phyloP scores from a whole-genome alignment of 2,888 invertebrate species.

The Toxonevra muliebris region DNA sequence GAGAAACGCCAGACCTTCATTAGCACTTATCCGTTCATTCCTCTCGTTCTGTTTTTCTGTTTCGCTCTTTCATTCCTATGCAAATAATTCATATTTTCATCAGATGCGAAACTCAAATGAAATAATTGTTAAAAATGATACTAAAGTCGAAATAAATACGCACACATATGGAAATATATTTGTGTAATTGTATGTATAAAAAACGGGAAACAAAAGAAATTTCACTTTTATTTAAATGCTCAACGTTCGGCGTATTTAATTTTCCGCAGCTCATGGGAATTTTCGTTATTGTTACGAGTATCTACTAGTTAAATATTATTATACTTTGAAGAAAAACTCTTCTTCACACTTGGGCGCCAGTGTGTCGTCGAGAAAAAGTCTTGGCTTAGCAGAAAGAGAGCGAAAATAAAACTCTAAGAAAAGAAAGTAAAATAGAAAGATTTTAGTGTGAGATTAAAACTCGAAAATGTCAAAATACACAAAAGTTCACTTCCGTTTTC shows the following conservation, averaged over 20 bases:
- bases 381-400: slow-evolving; percentile 5
- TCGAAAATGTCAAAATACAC: slow-evolving; percentile 28
- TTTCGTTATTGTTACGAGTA: too few species aligned
- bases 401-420: background rate
- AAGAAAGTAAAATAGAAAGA: slow-evolving; percentile 34
- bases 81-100: too few species aligned
- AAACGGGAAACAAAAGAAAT: background rate
- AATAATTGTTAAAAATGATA: too few species aligned
- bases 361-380: slow-evolving; percentile 1
- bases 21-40: slow-evolving; percentile 45
- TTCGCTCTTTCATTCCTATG: too few species aligned
- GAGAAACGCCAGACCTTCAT: slow-evolving; percentile 49
- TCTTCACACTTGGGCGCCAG: slow-evolving; percentile 45
- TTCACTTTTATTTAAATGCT: slow-evolving; percentile 17
- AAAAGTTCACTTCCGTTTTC: slow-evolving; percentile 20
- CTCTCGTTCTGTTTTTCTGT: too few species aligned
- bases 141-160: too few species aligned
- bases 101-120: too few species aligned
- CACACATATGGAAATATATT: background rate
- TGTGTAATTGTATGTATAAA: background rate
- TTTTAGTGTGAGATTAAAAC: slow-evolving; percentile 27
- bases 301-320: too few species aligned
- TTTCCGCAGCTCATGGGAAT: too few species aligned
- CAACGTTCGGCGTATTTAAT: background rate
- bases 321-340: slow-evolving; percentile 12